Evolutionary conservation across 2,888 invertebrate species (phyloP).

Genomic region (Cryptocheilus praepositus): DNA sequence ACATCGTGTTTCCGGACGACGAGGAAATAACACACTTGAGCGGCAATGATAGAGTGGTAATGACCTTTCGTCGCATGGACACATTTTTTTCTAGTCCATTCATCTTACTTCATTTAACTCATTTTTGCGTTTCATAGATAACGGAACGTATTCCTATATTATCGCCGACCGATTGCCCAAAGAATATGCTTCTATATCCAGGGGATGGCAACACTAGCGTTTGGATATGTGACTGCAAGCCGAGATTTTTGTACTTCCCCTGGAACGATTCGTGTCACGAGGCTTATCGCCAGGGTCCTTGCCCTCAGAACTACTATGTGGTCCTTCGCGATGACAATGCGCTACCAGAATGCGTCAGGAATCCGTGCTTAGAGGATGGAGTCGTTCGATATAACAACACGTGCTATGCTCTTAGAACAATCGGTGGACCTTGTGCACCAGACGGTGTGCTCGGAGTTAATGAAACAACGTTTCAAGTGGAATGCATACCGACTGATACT

Average conservation of each 20-base stretch:
- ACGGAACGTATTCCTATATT: slow-evolving; percentile 76
- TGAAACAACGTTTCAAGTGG: slow-evolving; percentile 77
- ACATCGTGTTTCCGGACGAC: slow-evolving; percentile 61
- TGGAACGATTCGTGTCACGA: slow-evolving; percentile 79
- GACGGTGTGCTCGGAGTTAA: slow-evolving; percentile 79
- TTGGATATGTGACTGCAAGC: slow-evolving; percentile 79
- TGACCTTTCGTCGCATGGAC: no score
- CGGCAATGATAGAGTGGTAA: slow-evolving; percentile 42
- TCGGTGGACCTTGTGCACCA: slow-evolving; percentile 75
- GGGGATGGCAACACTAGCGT: slow-evolving; percentile 79
- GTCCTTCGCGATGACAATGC: slow-evolving; percentile 76
- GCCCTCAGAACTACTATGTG: slow-evolving; percentile 77
- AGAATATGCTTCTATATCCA: slow-evolving; percentile 82
- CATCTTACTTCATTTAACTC: no score
- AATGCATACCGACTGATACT: slow-evolving; percentile 75
- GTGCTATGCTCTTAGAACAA: slow-evolving; percentile 75
- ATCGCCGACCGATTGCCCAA: slow-evolving; percentile 79
- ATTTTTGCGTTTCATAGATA: slow-evolving; percentile 55
- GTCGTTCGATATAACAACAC: slow-evolving; percentile 75
- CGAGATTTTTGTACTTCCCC: slow-evolving; percentile 78
- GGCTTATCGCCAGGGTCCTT: slow-evolving; percentile 82
- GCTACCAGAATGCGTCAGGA: slow-evolving; percentile 79
- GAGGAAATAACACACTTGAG: slow-evolving; percentile 53
- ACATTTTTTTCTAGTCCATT: no score
- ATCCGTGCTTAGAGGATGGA: slow-evolving; percentile 79